A percentile compares a stretch with the other conserved stretches of the same genome.
These are phyloP conservation scores for Centroberyx gerrardi DNA, from an alignment of 2,797 vertebrate genomes.

Conservation along the genomic window DNA sequence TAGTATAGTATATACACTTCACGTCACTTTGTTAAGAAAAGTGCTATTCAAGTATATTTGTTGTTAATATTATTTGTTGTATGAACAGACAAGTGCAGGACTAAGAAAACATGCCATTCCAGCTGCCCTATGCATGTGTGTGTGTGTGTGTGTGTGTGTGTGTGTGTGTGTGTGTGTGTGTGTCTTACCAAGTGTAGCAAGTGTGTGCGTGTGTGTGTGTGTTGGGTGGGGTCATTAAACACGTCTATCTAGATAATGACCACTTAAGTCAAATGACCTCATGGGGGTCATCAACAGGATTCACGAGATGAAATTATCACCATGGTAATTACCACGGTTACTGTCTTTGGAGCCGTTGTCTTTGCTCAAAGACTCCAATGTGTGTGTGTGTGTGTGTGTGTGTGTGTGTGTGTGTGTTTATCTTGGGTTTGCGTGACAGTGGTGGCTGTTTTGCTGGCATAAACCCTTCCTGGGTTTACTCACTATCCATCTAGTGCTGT, in stretches of 20 bases:
- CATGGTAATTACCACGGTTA: constrained; percentile 36
- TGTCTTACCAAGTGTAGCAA: too few relatives aligned
- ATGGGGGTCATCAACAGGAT: constrained; percentile 44
- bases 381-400: constrained; percentile 14
- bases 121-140: too few relatives aligned
- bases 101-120: not conserved
- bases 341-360: constrained; percentile 14
- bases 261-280: constrained; percentile 57
- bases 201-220: not conserved
- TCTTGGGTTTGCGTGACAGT: constrained; percentile 48
- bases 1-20: not conserved
- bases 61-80: not conserved
- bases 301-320: constrained; percentile 41
- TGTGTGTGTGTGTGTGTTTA: not conserved
- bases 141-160: not conserved
- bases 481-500: constrained; percentile 41
- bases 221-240: constrained; percentile 16
- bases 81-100: too few relatives aligned
- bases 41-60: not conserved
- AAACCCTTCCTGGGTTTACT: constrained; percentile 31
- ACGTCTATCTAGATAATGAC: constrained; percentile 48
- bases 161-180: not conserved
- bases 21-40: too few relatives aligned
- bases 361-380: constrained; percentile 13
- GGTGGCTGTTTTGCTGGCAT: constrained; percentile 35